A percentile compares a stretch with the other conserved stretches of the same genome.
These are phyloP conservation scores for Parnassius mnemosyne DNA, from an alignment of 2,888 invertebrate species.

Conservation along the genomic window DNA sequence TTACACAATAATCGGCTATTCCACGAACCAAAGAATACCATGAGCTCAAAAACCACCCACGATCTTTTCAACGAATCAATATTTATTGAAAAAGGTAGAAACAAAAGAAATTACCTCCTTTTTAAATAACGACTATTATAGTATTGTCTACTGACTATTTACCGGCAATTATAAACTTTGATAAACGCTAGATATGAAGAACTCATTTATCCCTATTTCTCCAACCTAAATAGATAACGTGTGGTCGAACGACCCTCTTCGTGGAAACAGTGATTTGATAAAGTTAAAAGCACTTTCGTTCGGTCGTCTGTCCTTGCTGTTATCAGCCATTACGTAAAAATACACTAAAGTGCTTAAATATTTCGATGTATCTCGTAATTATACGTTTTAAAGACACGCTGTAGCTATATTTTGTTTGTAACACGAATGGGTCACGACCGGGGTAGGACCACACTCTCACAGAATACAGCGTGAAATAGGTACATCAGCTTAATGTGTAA, in stretches of 20 bases:
- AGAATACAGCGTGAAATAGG: too few relatives aligned
- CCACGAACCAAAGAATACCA: too few relatives aligned
- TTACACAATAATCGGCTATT: too few relatives aligned
- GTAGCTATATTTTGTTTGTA: too few relatives aligned
- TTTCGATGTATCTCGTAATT: too few relatives aligned
- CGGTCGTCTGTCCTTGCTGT: slow-evolving; percentile 9
- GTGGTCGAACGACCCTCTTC: slow-evolving; percentile 15
- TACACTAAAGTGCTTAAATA: too few relatives aligned
- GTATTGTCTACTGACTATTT: background rate
- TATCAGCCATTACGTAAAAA: slow-evolving; percentile 15
- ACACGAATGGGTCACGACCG: too few relatives aligned
- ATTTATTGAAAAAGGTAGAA: background rate
- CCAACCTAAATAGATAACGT: slow-evolving; percentile 23
- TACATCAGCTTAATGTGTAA: too few relatives aligned
- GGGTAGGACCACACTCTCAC: too few relatives aligned
- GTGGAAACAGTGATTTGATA: slow-evolving; percentile 13
- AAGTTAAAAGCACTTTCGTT: slow-evolving; percentile 15
- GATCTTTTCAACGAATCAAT: background rate
- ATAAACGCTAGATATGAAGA: slow-evolving; percentile 3
- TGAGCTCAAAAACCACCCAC: background rate
- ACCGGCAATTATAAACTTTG: slow-evolving; percentile 10
- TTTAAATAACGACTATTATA: background rate
- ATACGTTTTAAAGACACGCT: too few relatives aligned
- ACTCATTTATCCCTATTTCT: slow-evolving; percentile 3
- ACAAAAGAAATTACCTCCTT: too few relatives aligned